These are phyloP conservation scores for Chloropsis cyanopogon DNA, from an alignment of 2,113 vertebrate species.

Conservation along the genomic window DNA sequence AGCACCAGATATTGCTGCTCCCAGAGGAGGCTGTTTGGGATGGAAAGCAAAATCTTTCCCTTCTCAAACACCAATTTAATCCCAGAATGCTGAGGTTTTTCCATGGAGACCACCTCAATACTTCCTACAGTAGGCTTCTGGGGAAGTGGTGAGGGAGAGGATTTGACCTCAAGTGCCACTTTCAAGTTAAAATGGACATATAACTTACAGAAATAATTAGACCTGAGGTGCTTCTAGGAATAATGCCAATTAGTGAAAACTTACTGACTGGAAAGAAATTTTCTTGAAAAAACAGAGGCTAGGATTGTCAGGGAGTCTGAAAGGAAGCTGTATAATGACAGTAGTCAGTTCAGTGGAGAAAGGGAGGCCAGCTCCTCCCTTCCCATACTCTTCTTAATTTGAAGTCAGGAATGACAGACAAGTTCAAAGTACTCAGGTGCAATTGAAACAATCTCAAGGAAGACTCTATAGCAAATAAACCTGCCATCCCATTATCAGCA, in stretches of 20 bases:
- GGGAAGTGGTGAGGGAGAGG: fast-evolving
- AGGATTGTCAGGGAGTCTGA: not conserved
- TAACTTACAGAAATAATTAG: not conserved
- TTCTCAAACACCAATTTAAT: not conserved
- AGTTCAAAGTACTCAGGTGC: not conserved
- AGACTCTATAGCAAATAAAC: not conserved
- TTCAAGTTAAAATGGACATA: not conserved
- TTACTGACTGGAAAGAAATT: not conserved
- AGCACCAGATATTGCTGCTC: not conserved
- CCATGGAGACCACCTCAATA: not conserved
- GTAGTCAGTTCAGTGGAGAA: not conserved
- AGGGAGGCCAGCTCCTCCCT: not conserved
- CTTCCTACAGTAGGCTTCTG: not conserved
- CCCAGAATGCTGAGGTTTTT: not conserved
- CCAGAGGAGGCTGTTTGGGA: not conserved
- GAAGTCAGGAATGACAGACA: not conserved
- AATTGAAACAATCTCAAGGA: not conserved
- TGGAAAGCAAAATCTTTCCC: not conserved
- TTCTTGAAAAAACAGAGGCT: not conserved
- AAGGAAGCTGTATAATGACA: not conserved
- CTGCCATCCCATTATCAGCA: not conserved
- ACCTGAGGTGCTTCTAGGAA: not conserved
- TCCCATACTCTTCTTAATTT: not conserved
- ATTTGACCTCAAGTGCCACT: not conserved
- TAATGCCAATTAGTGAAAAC: not conserved